Conservation (phyloP, 1,140 invertebrate species). For the Conus betulinus region DNA sequence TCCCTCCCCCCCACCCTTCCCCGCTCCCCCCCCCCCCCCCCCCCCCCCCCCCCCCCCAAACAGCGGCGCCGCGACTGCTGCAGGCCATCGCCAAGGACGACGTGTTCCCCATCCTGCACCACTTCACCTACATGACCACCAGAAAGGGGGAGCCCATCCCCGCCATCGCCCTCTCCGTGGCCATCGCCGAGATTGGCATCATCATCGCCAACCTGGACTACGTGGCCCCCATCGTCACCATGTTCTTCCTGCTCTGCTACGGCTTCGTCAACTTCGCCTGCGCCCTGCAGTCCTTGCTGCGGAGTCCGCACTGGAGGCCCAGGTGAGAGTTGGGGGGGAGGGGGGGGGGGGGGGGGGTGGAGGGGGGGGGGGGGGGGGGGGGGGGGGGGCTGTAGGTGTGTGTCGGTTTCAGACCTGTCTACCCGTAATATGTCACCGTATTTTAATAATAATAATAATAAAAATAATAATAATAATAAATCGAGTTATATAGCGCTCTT, state of each 20-base stretch:
- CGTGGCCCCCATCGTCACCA: conserved; percentile 78
- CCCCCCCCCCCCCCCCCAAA: neutral
- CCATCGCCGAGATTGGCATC: conserved; percentile 96
- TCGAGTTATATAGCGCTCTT: no score
- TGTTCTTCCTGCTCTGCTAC: conserved; percentile 99
- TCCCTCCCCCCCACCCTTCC: neutral
- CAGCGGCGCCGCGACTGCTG: conserved; percentile 80
- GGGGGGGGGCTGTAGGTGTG: no score
- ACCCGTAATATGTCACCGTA: no score
- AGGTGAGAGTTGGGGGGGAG: conserved; percentile 73
- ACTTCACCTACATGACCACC: conserved; percentile 92
- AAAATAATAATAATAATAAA: no score
- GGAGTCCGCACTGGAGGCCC: conserved; percentile 98
- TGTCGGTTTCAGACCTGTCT: no score
- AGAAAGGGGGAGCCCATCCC: conserved; percentile 92
- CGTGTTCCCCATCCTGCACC: conserved; percentile 95
- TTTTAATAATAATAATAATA: no score
- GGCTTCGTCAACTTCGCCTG: conserved; percentile 92
- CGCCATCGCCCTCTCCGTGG: conserved; percentile 91
- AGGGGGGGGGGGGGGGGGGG: no score
- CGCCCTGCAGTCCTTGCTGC: conserved; percentile 92
- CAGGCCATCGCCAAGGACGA: conserved; percentile 98
- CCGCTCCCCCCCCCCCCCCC: neutral
- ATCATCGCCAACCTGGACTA: conserved; percentile 82
- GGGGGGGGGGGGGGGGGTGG: conserved; percentile 88